Evolutionary conservation across 2,888 invertebrate species (phyloP).

Genomic region (Lysandra coridon): DNA sequence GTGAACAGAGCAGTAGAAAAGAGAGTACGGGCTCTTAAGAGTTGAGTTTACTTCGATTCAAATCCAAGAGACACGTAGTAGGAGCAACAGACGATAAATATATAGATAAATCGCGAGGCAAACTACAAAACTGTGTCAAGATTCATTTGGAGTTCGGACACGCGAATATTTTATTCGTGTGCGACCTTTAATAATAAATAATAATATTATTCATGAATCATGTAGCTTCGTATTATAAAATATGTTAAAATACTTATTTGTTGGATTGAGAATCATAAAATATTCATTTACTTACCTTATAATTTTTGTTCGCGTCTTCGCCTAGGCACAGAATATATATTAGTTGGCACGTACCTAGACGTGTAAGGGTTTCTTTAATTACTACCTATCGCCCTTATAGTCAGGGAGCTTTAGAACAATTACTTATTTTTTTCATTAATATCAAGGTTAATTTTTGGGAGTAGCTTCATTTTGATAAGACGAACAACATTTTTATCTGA

Average conservation of each 20-base stretch:
- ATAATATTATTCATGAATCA: neutral
- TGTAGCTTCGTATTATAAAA: neutral
- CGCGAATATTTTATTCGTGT: slow-evolving; percentile 3
- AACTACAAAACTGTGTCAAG: slow-evolving; percentile 37
- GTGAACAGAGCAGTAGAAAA: too few relatives aligned
- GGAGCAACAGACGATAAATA: slow-evolving; percentile 40
- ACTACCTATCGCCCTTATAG: too few relatives aligned
- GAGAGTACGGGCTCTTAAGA: too few relatives aligned
- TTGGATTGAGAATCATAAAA: neutral
- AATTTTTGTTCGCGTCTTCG: neutral
- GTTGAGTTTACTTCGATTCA: neutral
- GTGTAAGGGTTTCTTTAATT: too few relatives aligned
- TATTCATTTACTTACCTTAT: neutral
- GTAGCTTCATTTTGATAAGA: too few relatives aligned
- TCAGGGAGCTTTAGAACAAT: too few relatives aligned
- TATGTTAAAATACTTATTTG: neutral
- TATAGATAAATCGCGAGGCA: slow-evolving; percentile 43
- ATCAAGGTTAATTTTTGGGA: too few relatives aligned
- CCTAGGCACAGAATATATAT: too few relatives aligned
- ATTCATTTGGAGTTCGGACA: neutral
- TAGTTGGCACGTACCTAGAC: too few relatives aligned
- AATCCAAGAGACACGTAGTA: slow-evolving; percentile 3
- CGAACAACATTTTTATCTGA: too few relatives aligned
- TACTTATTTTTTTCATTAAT: too few relatives aligned
- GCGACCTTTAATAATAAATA: neutral